Percentiles rank a stretch among this genome's conserved stretches.
Evolutionary conservation across 2,797 vertebrate species (phyloP).

Genomic region (Poecile montanus): DNA sequence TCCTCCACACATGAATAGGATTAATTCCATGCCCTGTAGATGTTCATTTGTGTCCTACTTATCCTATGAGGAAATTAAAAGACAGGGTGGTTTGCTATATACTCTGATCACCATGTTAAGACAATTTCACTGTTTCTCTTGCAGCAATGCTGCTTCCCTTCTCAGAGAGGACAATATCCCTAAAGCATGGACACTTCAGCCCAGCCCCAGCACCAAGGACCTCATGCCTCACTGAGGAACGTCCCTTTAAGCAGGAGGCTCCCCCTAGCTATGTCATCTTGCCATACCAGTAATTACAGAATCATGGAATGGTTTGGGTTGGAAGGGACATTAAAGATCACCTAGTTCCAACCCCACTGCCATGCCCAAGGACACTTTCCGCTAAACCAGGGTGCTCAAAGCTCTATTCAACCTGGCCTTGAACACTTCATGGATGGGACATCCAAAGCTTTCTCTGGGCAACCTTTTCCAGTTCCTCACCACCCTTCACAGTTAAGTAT

Average conservation of each 20-base stretch:
- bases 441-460: neutral
- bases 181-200: neutral
- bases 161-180: neutral
- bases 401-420: neutral
- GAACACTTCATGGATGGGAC: neutral
- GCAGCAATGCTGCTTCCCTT: neutral
- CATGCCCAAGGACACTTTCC: neutral
- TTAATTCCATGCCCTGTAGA: conserved; percentile 11
- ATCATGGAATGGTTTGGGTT: neutral
- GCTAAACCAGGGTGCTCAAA: neutral
- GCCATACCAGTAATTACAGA: neutral
- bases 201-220: neutral
- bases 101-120: neutral
- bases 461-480: neutral
- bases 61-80: neutral
- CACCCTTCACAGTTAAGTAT: neutral
- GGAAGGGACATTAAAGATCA: neutral
- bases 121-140: neutral
- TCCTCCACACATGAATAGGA: neutral
- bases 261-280: neutral
- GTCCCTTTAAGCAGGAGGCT: neutral
- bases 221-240: neutral
- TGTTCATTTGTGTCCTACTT: neutral
- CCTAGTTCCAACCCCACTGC: fast-evolving
- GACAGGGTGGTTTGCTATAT: neutral